Percentiles rank a stretch among this genome's conserved stretches.
Conservation (phyloP, 2,888 invertebrate species). For the Celastrina argiolus region DNA sequence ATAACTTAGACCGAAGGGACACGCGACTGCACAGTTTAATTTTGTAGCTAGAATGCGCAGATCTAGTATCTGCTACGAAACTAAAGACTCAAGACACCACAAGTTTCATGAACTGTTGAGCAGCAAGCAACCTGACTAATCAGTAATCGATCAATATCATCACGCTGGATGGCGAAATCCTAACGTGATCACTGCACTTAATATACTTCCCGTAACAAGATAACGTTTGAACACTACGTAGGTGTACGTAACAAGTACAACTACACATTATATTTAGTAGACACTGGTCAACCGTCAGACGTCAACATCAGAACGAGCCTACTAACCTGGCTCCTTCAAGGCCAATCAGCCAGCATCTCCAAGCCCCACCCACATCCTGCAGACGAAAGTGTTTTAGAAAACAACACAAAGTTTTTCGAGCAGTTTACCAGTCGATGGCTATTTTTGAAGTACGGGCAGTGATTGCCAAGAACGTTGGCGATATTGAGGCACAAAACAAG, state of each 20-base stretch:
- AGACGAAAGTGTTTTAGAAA: background rate
- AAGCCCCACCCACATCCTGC: background rate
- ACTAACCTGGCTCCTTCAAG: background rate
- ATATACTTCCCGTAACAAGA: constrained; percentile 25
- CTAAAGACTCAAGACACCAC: too few species aligned
- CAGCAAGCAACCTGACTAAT: background rate
- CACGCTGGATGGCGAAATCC: background rate
- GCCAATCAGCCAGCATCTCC: background rate
- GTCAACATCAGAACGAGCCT: background rate
- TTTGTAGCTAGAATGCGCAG: too few species aligned
- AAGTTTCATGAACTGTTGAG: too few species aligned
- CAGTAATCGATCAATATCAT: constrained; percentile 1
- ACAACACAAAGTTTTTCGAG: too few species aligned
- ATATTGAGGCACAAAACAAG: background rate
- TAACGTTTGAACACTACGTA: background rate
- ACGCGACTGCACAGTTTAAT: too few species aligned
- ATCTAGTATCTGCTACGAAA: too few species aligned
- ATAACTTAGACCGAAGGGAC: too few species aligned
- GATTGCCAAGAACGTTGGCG: background rate
- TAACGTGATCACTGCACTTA: constrained; percentile 23
- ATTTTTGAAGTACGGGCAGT: background rate
- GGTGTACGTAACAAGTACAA: background rate
- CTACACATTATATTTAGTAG: background rate
- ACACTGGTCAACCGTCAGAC: background rate
- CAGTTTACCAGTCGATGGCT: background rate